phyloP scores from a whole-genome alignment of 2,888 invertebrate genomes.

The Acrobasis consociella region DNA sequence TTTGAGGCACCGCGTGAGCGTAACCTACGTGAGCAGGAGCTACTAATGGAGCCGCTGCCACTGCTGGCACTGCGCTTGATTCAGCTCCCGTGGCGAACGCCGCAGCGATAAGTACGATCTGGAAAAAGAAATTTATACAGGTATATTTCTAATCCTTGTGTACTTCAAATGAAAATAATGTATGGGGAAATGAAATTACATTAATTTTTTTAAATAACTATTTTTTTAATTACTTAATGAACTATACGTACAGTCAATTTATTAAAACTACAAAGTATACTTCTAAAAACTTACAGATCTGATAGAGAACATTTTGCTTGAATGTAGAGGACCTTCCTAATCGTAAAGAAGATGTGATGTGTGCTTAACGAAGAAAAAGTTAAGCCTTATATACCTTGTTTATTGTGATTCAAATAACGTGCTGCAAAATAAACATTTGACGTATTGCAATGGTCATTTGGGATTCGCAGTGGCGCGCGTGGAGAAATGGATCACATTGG shows the following conservation, averaged over 20 bases:
- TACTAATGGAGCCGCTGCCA: conserved; percentile 65
- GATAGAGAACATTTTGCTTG: conserved; percentile 77
- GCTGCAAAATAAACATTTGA: conserved; percentile 68
- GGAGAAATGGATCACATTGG: conserved; percentile 78
- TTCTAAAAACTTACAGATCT: conserved; percentile 68
- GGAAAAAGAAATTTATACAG: conserved; percentile 40
- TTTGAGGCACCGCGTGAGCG: conserved; percentile 83
- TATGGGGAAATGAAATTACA: no score
- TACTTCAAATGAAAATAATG: not conserved
- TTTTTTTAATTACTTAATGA: no score
- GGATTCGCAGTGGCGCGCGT: conserved; percentile 69
- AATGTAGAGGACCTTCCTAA: conserved; percentile 70
- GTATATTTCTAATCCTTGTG: conserved; percentile 20
- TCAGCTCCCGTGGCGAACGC: conserved; percentile 62
- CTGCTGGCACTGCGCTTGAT: conserved; percentile 63
- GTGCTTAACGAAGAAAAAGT: conserved; percentile 61
- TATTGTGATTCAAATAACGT: conserved; percentile 75
- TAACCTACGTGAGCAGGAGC: conserved; percentile 83
- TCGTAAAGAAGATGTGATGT: conserved; percentile 69
- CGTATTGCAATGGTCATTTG: conserved; percentile 71
- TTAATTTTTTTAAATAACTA: no score
- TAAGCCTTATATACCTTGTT: conserved; percentile 70
- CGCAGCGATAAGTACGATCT: conserved; percentile 74
- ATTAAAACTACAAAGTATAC: not conserved
- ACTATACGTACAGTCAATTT: not conserved